Percentiles rank a stretch among this genome's conserved stretches.
Evolutionary conservation across 64 coral and sea anemone species (phyloP).

Genomic region (Actinia tenebrosa): DNA sequence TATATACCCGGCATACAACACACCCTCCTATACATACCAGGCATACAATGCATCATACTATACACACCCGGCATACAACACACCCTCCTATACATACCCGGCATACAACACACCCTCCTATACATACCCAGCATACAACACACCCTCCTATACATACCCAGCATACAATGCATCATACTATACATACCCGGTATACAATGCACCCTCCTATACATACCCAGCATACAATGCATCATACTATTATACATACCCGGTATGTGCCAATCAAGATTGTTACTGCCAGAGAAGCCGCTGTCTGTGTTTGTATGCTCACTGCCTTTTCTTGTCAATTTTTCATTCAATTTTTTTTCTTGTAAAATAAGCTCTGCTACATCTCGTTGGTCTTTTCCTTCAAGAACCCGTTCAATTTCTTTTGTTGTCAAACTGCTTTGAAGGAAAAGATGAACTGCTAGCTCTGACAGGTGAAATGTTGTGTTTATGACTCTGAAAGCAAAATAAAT

Average conservation of each 20-base stretch:
- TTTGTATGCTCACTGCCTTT: slow-evolving; percentile 28
- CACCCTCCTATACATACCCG: too few species aligned
- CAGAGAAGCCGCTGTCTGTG: slow-evolving; percentile 41
- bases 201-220: too few species aligned
- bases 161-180: too few species aligned
- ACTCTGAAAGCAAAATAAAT: slow-evolving; percentile 26
- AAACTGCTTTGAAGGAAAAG: slow-evolving; percentile 81
- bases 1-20: too few species aligned
- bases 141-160: too few species aligned
- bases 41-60: too few species aligned
- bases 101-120: too few species aligned
- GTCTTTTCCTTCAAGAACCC: slow-evolving; percentile 51
- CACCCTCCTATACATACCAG: too few species aligned
- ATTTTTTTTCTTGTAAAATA: slow-evolving; percentile 18
- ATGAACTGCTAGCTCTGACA: slow-evolving; percentile 63
- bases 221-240: too few species aligned
- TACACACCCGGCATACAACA: too few species aligned
- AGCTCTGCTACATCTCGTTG: slow-evolving; percentile 41
- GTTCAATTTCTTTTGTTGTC: slow-evolving; percentile 53
- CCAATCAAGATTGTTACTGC: background rate
- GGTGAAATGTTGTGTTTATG: slow-evolving; percentile 29
- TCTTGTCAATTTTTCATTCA: background rate
- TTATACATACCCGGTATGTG: background rate
- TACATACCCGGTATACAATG: too few species aligned
- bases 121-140: too few species aligned